These are phyloP conservation scores for Chascanopsetta lugubris DNA, from an alignment of 2,113 vertebrate genomes.

Conservation along the genomic window DNA sequence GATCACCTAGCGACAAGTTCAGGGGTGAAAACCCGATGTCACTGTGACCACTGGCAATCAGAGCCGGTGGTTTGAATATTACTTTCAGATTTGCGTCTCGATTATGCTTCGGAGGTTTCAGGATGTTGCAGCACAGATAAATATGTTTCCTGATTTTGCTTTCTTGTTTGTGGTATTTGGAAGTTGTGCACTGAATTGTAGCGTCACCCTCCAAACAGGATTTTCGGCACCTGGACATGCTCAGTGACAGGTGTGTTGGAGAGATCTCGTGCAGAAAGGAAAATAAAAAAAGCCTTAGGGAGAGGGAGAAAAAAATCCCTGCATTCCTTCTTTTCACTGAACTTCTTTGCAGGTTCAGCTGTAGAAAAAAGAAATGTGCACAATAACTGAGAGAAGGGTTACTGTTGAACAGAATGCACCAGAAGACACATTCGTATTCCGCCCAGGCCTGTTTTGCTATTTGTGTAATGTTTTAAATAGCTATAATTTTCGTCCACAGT, in stretches of 20 bases:
- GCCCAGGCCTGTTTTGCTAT: background rate
- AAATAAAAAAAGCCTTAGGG: conserved; percentile 24
- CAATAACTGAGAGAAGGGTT: conserved; percentile 20
- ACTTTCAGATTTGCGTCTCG: conserved; percentile 4
- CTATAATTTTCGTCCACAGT: conserved; percentile 38
- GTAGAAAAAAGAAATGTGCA: conserved; percentile 6
- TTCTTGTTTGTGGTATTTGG: conserved; percentile 28
- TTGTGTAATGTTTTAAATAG: conserved; percentile 53
- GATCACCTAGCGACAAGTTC: conserved; percentile 57
- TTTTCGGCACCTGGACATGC: conserved; percentile 14
- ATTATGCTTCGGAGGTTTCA: background rate
- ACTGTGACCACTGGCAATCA: conserved; percentile 9
- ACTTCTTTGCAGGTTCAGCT: conserved; percentile 27
- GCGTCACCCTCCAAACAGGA: conserved; percentile 18
- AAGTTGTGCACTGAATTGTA: conserved; percentile 3
- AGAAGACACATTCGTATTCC: conserved; percentile 22
- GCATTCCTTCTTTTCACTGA: conserved; percentile 15
- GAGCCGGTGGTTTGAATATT: conserved; percentile 13
- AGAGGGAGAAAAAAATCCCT: background rate
- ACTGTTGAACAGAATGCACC: conserved; percentile 17
- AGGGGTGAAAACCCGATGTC: conserved; percentile 38
- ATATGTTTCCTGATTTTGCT: background rate
- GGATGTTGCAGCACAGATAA: background rate
- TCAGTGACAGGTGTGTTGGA: conserved; percentile 19
- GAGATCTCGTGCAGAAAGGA: conserved; percentile 13